Conservation (phyloP, 2,113 vertebrate genomes). For the Elaphurus davidianus region DNA sequence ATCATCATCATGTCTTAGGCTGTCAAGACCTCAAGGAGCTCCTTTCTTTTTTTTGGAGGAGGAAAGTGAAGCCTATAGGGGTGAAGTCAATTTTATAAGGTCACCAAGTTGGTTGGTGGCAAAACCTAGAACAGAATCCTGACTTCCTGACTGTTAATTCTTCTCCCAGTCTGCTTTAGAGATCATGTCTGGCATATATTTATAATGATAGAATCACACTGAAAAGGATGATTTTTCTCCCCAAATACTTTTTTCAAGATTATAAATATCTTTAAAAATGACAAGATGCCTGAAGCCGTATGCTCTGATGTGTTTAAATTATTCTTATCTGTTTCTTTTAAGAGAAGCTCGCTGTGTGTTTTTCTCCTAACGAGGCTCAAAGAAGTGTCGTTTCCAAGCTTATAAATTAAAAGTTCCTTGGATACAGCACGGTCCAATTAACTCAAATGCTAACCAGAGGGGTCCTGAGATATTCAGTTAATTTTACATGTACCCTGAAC, state of each 20-base stretch:
- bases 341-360: slow-evolving; percentile 4
- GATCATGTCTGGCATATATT: slow-evolving; percentile 42
- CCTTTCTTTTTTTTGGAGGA: background rate
- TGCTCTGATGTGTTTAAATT: slow-evolving; percentile 60
- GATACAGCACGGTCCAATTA: background rate
- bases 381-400: slow-evolving; percentile 10
- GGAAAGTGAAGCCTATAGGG: background rate
- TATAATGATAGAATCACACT: slow-evolving; percentile 32
- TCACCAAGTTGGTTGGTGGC: background rate
- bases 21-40: background rate
- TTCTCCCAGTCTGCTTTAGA: background rate
- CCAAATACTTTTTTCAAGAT: slow-evolving; percentile 27
- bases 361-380: slow-evolving; percentile 25
- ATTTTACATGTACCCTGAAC: background rate
- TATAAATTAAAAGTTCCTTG: slow-evolving; percentile 41
- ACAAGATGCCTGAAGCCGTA: slow-evolving; percentile 51
- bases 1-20: background rate
- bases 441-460: background rate
- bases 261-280: slow-evolving; percentile 63
- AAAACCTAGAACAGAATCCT: background rate
- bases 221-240: slow-evolving; percentile 19
- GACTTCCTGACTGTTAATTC: background rate
- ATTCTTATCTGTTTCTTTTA: slow-evolving; percentile 56
- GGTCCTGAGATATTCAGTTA: background rate
- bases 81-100: background rate